Percentiles rank a stretch among this genome's conserved stretches.
These are phyloP conservation scores for Teleogryllus oceanicus DNA, from an alignment of 2,888 invertebrate species.

Conservation along the genomic window DNA sequence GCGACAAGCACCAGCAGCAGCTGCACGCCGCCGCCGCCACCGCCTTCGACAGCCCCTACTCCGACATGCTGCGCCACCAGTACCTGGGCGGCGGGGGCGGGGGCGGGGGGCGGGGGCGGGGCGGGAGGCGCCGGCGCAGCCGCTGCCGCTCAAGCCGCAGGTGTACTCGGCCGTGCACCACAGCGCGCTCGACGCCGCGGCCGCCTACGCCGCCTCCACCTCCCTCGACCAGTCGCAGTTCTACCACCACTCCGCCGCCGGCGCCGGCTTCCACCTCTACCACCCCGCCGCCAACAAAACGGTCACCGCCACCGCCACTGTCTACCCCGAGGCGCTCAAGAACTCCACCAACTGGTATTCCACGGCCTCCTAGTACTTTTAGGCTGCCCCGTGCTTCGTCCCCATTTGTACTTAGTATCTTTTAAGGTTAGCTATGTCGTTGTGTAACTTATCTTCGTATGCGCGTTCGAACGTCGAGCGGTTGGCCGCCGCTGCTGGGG, in stretches of 20 bases:
- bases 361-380: conserved; percentile 63
- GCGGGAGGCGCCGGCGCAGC: conserved; percentile 54
- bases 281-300: conserved; percentile 70
- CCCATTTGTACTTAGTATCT: not conserved
- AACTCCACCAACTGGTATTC: conserved; percentile 73
- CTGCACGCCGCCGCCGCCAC: conserved; percentile 46
- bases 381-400: not conserved
- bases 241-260: conserved; percentile 66
- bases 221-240: conserved; percentile 78
- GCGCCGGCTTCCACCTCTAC: conserved; percentile 84
- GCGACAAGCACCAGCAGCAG: conserved; percentile 74
- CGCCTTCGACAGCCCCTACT: conserved; percentile 40
- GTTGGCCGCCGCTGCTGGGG: no score
- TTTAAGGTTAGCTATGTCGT: no score
- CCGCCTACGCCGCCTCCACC: conserved; percentile 54
- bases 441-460: no score
- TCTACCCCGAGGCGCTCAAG: conserved; percentile 44
- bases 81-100: conserved; percentile 61
- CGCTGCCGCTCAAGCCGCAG: conserved; percentile 83
- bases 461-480: no score
- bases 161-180: conserved; percentile 71
- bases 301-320: conserved; percentile 40
- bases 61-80: conserved; percentile 56
- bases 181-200: conserved; percentile 56
- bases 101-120: conserved; percentile 70